phyloP scores from a whole-genome alignment of 2,797 vertebrate genomes.

The Euthynnus affinis region DNA sequence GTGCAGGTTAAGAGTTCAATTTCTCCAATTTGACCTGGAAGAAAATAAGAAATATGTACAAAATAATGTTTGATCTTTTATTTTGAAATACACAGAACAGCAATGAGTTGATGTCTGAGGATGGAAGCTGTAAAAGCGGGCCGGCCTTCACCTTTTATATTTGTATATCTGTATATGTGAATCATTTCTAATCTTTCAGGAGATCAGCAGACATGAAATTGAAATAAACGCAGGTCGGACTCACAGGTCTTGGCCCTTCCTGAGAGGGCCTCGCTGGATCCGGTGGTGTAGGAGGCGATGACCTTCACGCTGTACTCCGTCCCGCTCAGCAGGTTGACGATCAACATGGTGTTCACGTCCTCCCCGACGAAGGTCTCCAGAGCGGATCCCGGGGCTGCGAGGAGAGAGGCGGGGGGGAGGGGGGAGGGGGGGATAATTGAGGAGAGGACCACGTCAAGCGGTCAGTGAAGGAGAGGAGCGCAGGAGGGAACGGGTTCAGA shows the following conservation, averaged over 20 bases:
- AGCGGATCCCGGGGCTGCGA: slow-evolving; percentile 88
- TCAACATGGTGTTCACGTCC: slow-evolving; percentile 94
- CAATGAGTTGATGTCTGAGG: too few relatives aligned
- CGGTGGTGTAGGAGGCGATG: slow-evolving; percentile 94
- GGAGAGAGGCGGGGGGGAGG: too few relatives aligned
- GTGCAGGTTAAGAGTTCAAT: too few relatives aligned
- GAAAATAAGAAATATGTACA: too few relatives aligned
- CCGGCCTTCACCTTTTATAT: too few relatives aligned
- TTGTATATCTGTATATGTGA: too few relatives aligned
- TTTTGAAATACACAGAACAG: too few relatives aligned
- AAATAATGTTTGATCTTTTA: too few relatives aligned
- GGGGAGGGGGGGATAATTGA: neutral
- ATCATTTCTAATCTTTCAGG: too few relatives aligned
- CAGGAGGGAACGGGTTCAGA: neutral
- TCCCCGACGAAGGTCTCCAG: slow-evolving; percentile 97
- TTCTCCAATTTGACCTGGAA: too few relatives aligned
- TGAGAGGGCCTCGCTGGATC: slow-evolving; percentile 92
- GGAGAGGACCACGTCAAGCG: neutral
- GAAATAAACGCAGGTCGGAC: slow-evolving; percentile 67
- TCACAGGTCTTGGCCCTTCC: slow-evolving; percentile 93
- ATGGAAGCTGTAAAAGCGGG: too few relatives aligned
- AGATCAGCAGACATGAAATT: too few relatives aligned
- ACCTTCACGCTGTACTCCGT: slow-evolving; percentile 95
- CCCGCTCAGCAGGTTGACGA: slow-evolving; percentile 94
- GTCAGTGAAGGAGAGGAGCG: neutral